Percentiles rank a stretch among this genome's conserved stretches.
Conservation (phyloP, 1,140 invertebrate genomes). For the Yoshiicerus persimilis region DNA sequence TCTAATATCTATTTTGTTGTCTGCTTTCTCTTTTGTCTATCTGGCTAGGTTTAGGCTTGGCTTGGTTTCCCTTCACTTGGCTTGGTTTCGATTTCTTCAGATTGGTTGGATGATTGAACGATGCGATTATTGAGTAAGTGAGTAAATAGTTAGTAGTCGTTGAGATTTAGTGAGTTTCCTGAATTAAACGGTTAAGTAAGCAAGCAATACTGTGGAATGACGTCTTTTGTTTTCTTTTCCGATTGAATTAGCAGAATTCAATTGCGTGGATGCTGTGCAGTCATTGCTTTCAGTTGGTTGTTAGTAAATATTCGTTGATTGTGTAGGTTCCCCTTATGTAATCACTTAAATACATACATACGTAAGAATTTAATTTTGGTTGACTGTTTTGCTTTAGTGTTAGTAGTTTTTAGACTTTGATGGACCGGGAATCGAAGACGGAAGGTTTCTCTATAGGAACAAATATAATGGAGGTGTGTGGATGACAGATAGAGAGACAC, state of each 20-base stretch:
- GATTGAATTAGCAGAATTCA: too few relatives aligned
- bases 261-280: not conserved
- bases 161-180: not conserved
- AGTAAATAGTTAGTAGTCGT: not conserved
- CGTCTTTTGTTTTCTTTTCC: too few relatives aligned
- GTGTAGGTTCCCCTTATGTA: too few relatives aligned
- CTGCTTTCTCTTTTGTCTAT: not conserved
- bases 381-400: too few relatives aligned
- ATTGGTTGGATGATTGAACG: not conserved
- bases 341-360: not conserved
- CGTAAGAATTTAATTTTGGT: too few relatives aligned
- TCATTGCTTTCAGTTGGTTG: too few relatives aligned
- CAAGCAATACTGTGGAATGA: not conserved
- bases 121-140: not conserved
- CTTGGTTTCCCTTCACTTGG: not conserved
- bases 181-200: not conserved
- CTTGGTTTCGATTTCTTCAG: not conserved
- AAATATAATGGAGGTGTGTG: not conserved
- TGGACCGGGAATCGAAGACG: not conserved
- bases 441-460: not conserved
- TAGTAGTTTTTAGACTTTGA: too few relatives aligned
- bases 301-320: too few relatives aligned
- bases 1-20: not conserved
- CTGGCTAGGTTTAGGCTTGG: too few relatives aligned
- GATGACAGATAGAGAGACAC: not conserved